phyloP scores from a whole-genome alignment of 2,113 vertebrate species.

The Corythornis cristatus region DNA sequence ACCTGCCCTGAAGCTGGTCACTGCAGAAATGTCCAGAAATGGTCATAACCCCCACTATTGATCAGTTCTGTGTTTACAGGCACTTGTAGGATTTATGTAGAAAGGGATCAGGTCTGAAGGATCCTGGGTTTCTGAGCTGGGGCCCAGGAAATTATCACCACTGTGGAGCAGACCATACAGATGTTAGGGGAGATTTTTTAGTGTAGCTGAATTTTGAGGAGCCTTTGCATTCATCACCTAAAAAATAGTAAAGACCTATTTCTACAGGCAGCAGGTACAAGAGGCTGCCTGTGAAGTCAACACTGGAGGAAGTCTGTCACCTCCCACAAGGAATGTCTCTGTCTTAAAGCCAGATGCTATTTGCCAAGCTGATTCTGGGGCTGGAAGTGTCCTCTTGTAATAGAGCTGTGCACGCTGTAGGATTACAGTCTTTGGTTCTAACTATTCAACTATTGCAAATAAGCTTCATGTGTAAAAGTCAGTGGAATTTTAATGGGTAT shows the following conservation, averaged over 20 bases:
- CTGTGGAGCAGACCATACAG: accelerated
- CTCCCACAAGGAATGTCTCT: not conserved
- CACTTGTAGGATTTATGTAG: not conserved
- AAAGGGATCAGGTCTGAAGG: not conserved
- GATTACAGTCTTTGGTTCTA: not conserved
- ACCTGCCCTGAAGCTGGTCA: no score
- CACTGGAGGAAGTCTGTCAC: not conserved
- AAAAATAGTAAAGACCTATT: not conserved
- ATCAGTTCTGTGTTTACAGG: not conserved
- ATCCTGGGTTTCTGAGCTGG: not conserved
- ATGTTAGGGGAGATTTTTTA: not conserved
- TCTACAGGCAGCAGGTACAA: not conserved
- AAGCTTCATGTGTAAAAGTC: not conserved
- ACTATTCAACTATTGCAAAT: not conserved
- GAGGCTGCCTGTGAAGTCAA: not conserved
- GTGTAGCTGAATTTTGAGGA: not conserved
- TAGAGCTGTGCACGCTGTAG: not conserved
- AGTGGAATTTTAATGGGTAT: not conserved
- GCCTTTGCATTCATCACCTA: not conserved
- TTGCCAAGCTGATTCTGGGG: not conserved
- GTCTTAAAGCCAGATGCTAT: not conserved
- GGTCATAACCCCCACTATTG: not conserved
- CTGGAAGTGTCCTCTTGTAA: not conserved
- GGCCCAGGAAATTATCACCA: not conserved
- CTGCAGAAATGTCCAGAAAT: no score